These are phyloP conservation scores for Apoderus coryli DNA, from an alignment of 2,888 invertebrate genomes.

Conservation along the genomic window DNA sequence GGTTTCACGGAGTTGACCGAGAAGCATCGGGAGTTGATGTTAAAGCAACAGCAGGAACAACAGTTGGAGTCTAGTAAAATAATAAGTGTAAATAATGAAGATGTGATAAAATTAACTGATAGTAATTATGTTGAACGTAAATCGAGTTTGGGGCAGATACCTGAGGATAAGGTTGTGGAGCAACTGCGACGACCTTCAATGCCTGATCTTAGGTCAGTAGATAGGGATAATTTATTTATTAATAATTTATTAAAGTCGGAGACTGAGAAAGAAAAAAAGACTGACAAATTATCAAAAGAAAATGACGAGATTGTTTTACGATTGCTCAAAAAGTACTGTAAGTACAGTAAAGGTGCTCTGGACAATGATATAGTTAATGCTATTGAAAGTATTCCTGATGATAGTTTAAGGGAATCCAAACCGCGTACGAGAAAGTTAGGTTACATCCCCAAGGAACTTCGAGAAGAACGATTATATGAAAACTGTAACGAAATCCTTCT, in stretches of 20 bases:
- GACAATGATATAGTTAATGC: slow-evolving; percentile 30
- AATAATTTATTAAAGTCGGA: slow-evolving; percentile 30
- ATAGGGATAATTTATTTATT: slow-evolving; percentile 30
- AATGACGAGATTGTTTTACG: slow-evolving; percentile 32
- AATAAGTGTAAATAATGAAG: too few species aligned
- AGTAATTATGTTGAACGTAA: slow-evolving; percentile 21
- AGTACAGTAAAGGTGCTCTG: slow-evolving; percentile 30
- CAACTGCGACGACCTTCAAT: slow-evolving; percentile 25
- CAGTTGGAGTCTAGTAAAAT: slow-evolving; percentile 13
- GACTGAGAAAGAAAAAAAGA: slow-evolving; percentile 23
- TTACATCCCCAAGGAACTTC: slow-evolving; percentile 27
- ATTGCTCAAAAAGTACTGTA: slow-evolving; percentile 32
- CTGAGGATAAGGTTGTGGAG: slow-evolving; percentile 25
- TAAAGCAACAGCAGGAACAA: slow-evolving; percentile 19
- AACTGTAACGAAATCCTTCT: slow-evolving; percentile 25
- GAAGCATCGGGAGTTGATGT: slow-evolving; percentile 27
- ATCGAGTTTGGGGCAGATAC: slow-evolving; percentile 25
- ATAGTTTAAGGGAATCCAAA: slow-evolving; percentile 13
- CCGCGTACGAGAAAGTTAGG: slow-evolving; percentile 25
- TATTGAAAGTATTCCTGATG: slow-evolving; percentile 24
- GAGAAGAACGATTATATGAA: slow-evolving; percentile 31
- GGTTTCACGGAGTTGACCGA: slow-evolving; percentile 32
- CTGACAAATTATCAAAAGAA: slow-evolving; percentile 25
- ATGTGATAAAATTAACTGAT: slow-evolving; percentile 15
- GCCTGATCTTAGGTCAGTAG: slow-evolving; percentile 25